A percentile compares a stretch with the other conserved stretches of the same genome.
Evolutionary conservation across 2,888 invertebrate species (phyloP).

Genomic region (Pasiphila rectangulata): DNA sequence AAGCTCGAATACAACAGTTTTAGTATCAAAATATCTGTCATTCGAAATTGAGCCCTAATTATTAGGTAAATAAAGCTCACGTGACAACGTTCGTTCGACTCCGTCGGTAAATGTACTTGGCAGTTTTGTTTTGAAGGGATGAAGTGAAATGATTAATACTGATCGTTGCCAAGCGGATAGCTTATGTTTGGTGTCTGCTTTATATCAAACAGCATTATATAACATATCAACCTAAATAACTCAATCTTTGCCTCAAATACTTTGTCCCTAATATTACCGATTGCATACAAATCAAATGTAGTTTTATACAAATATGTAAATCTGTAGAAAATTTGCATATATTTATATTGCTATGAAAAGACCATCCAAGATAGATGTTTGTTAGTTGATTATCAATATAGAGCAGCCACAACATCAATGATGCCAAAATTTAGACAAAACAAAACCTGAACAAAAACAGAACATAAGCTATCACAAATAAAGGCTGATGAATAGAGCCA

Average conservation of each 20-base stretch:
- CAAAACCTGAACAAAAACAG: not conserved
- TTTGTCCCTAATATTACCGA: too few species aligned
- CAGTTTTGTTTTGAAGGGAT: slow-evolving; percentile 42
- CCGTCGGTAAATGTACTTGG: slow-evolving; percentile 43
- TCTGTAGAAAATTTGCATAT: too few species aligned
- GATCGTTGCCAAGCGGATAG: slow-evolving; percentile 65
- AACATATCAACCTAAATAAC: too few species aligned
- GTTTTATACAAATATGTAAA: too few species aligned
- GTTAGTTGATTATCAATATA: too few species aligned
- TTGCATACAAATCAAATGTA: too few species aligned
- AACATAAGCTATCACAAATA: slow-evolving; percentile 54
- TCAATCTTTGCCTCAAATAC: too few species aligned
- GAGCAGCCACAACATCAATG: slow-evolving; percentile 14
- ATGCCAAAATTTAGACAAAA: not conserved
- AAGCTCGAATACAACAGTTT: slow-evolving; percentile 34
- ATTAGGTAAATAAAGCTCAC: slow-evolving; percentile 14
- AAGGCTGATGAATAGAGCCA: slow-evolving; percentile 58
- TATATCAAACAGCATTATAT: slow-evolving; percentile 11
- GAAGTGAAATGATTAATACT: slow-evolving; percentile 65
- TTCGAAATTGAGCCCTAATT: slow-evolving; percentile 15
- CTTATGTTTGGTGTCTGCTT: slow-evolving; percentile 30
- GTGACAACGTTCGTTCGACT: slow-evolving; percentile 13
- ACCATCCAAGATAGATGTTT: too few species aligned
- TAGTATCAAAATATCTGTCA: slow-evolving; percentile 26
- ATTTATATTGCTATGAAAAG: too few species aligned